phyloP scores from a whole-genome alignment of 2,797 vertebrate species.

The Antennarius maculatus region DNA sequence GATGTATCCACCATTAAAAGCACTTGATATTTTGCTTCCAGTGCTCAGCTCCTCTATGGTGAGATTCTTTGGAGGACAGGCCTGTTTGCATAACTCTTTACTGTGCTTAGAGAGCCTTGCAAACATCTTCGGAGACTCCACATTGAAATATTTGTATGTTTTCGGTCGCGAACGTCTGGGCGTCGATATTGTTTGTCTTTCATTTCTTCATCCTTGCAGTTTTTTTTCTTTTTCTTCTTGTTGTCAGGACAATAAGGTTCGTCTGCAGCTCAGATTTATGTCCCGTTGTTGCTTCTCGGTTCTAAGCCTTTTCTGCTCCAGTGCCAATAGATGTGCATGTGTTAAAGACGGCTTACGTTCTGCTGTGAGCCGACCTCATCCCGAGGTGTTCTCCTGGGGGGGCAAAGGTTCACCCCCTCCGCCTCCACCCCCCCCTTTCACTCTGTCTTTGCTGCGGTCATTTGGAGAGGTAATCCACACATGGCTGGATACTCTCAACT shows the following conservation, averaged over 20 bases:
- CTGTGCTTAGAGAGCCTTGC: conserved; percentile 18
- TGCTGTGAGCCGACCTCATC: conserved; percentile 62
- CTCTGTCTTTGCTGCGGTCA: conserved; percentile 53
- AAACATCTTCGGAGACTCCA: conserved; percentile 3
- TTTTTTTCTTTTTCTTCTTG: conserved; percentile 3
- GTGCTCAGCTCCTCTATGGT: neutral
- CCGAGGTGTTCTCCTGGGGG: conserved; percentile 70
- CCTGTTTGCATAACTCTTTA: conserved; percentile 24
- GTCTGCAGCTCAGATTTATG: conserved; percentile 30
- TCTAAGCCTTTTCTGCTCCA: conserved; percentile 78
- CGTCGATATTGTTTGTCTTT: conserved; percentile 22
- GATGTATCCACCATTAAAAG: conserved; percentile 18
- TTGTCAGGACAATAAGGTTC: conserved; percentile 36
- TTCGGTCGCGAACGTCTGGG: neutral
- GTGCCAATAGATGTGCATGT: conserved; percentile 83
- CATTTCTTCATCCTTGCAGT: conserved; percentile 4
- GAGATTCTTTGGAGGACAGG: neutral
- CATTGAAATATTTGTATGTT: conserved; percentile 12
- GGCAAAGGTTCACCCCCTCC: conserved; percentile 48
- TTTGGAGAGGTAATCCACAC: conserved; percentile 77
- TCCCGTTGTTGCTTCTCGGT: conserved; percentile 46
- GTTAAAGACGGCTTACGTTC: conserved; percentile 70
- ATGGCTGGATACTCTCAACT: conserved; percentile 66
- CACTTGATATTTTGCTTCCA: conserved; percentile 6
- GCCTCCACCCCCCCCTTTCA: conserved; percentile 14